phyloP scores from a whole-genome alignment of 2,888 invertebrate species.

The Tiliacea aurago region DNA sequence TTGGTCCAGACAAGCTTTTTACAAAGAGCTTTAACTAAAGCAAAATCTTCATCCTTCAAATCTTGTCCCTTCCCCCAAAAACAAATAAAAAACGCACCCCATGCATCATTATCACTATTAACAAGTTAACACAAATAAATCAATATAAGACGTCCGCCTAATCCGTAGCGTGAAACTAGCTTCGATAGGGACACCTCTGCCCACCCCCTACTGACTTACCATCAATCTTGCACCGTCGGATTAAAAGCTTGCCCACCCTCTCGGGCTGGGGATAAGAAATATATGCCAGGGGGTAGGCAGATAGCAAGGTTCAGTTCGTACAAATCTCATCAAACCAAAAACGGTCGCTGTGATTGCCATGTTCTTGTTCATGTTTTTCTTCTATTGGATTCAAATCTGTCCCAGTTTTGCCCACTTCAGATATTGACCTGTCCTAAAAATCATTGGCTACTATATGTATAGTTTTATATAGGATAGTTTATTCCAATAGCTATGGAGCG shows the following conservation, averaged over 20 bases:
- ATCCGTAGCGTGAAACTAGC: conserved; percentile 54
- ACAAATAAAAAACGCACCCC: conserved; percentile 28
- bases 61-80: not conserved
- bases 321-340: not conserved
- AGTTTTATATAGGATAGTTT: not conserved
- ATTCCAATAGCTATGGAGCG: not conserved
- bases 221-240: conserved; percentile 67
- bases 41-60: not conserved
- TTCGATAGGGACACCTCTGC: conserved; percentile 55
- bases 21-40: not conserved
- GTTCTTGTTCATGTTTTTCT: not conserved
- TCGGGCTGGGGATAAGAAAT: conserved; percentile 58
- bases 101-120: conserved; percentile 38
- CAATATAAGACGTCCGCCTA: conserved; percentile 46
- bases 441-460: no score
- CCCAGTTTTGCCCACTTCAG: not conserved
- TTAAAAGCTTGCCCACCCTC: conserved; percentile 66
- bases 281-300: conserved; percentile 30
- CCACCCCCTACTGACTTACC: conserved; percentile 62
- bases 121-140: conserved; percentile 59
- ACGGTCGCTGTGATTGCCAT: not conserved
- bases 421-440: not conserved
- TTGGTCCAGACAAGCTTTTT: not conserved
- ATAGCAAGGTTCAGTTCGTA: conserved; percentile 38
- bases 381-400: not conserved